Conservation (phyloP, 1,140 invertebrate species). For the Armadillidium nasatum region DNA sequence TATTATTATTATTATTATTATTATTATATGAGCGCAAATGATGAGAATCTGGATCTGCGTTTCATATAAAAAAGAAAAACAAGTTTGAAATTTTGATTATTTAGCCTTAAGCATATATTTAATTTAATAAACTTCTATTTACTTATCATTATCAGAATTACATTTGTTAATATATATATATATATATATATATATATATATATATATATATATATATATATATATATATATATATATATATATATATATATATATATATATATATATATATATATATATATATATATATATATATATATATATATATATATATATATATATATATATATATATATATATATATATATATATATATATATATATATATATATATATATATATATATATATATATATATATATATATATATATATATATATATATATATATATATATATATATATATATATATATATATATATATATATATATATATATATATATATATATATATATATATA, state of each 20-base stretch:
- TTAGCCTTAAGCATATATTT: too few species aligned
- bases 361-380: slow-evolving; percentile 9
- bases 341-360: slow-evolving; percentile 25
- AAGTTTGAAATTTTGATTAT: too few species aligned
- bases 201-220: not conserved
- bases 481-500: slow-evolving; percentile 16
- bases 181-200: slow-evolving; percentile 19
- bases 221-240: slow-evolving; percentile 17
- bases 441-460: slow-evolving; percentile 28
- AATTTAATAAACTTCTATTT: not conserved
- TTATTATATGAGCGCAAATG: too few species aligned
- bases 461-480: not conserved
- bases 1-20: too few species aligned
- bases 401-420: not conserved
- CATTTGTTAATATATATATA: not conserved
- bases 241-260: slow-evolving; percentile 28
- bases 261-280: slow-evolving; percentile 23
- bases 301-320: slow-evolving; percentile 4
- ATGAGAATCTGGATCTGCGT: too few species aligned
- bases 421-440: slow-evolving; percentile 18
- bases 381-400: slow-evolving; percentile 21
- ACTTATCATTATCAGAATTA: slow-evolving; percentile 13
- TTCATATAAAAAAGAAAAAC: too few species aligned
- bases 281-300: slow-evolving; percentile 14
- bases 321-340: slow-evolving; percentile 17